These are phyloP conservation scores for Limosa lapponica DNA, from an alignment of 2,797 vertebrate genomes.

Conservation along the genomic window DNA sequence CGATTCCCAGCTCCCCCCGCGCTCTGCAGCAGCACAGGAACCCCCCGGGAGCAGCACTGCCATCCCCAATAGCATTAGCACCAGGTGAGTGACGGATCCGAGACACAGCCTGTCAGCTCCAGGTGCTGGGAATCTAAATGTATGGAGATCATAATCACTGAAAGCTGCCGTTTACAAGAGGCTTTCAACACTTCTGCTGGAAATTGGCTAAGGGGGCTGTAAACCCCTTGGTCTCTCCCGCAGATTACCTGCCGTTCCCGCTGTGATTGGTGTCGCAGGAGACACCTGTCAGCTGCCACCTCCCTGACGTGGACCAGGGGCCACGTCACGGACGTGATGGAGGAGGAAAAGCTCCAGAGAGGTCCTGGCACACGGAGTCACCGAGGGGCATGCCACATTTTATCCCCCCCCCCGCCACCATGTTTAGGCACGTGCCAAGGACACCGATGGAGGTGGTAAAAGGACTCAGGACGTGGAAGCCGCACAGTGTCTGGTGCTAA, in stretches of 20 bases:
- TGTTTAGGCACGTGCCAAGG: background rate
- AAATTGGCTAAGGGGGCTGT: background rate
- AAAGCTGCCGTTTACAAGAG: background rate
- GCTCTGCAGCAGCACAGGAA: background rate
- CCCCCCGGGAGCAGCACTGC: background rate
- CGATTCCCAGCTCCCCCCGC: background rate
- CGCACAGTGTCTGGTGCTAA: accelerated
- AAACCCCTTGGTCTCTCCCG: background rate
- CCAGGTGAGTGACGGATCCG: accelerated
- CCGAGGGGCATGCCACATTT: too few species aligned
- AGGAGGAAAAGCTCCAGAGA: background rate
- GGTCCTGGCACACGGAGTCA: background rate
- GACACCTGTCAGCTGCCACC: background rate
- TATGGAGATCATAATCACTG: background rate
- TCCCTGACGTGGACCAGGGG: background rate
- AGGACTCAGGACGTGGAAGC: background rate
- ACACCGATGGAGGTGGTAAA: background rate
- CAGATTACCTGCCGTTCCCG: background rate
- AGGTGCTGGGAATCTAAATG: background rate
- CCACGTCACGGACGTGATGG: accelerated
- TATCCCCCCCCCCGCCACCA: background rate
- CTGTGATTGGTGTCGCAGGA: background rate
- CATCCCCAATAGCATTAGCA: background rate
- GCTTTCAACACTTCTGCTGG: background rate
- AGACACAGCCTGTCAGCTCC: background rate